These are phyloP conservation scores for Remorina albescens DNA, from an alignment of 2,797 vertebrate genomes.

Conservation along the genomic window DNA sequence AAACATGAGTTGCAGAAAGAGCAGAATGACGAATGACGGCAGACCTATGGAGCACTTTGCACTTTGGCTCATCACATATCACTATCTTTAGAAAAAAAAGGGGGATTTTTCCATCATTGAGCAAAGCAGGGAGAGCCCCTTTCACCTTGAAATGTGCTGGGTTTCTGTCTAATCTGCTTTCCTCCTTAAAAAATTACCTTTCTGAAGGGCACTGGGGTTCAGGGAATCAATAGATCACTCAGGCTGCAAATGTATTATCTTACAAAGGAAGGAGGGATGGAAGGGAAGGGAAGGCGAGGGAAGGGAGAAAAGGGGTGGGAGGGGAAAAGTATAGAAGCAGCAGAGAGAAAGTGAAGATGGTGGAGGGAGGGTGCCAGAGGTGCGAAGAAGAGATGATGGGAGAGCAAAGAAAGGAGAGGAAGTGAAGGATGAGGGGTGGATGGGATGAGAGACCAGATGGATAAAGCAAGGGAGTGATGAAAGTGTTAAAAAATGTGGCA, in stretches of 20 bases:
- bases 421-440: constrained; percentile 53
- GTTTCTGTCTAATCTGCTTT: constrained; percentile 79
- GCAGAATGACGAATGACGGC: not conserved
- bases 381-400: constrained; percentile 38
- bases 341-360: constrained; percentile 34
- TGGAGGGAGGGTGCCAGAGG: constrained; percentile 34
- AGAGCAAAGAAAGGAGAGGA: constrained; percentile 35
- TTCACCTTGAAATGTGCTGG: constrained; percentile 78
- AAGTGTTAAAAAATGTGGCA: constrained; percentile 27
- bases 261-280: constrained; percentile 60
- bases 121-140: constrained; percentile 54
- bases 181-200: constrained; percentile 80
- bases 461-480: constrained; percentile 32
- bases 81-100: constrained; percentile 17
- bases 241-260: constrained; percentile 86
- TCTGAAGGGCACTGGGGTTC: constrained; percentile 73
- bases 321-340: constrained; percentile 25
- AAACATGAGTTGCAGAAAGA: not conserved
- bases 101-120: constrained; percentile 51
- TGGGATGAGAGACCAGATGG: constrained; percentile 34
- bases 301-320: constrained; percentile 21
- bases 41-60: constrained; percentile 10
- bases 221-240: constrained; percentile 85
- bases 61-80: constrained; percentile 40
- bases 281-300: not conserved